phyloP scores from a whole-genome alignment of 2,113 vertebrate species.

The Neolamprologus ventralis region DNA sequence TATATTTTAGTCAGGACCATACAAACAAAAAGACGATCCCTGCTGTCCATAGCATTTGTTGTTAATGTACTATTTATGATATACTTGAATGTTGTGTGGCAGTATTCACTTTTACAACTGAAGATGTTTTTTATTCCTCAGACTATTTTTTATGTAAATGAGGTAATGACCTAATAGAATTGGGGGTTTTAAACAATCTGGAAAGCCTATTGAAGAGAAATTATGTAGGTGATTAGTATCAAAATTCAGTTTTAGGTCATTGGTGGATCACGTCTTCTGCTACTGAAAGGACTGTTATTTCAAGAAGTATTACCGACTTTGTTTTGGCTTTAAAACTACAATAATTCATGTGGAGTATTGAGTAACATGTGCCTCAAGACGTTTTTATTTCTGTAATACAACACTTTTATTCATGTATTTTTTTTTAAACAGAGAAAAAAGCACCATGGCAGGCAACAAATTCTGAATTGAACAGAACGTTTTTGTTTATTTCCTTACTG shows the following conservation, averaged over 20 bases:
- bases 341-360: slow-evolving; percentile 30
- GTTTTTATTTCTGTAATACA: slow-evolving; percentile 46
- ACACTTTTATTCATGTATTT: slow-evolving; percentile 9
- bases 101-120: neutral
- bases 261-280: neutral
- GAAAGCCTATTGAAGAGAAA: neutral
- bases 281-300: slow-evolving; percentile 16
- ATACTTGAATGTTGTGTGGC: neutral
- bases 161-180: neutral
- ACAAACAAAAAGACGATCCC: neutral
- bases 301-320: slow-evolving; percentile 16
- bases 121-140: neutral
- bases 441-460: neutral
- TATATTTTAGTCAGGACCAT: neutral
- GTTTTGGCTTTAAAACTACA: slow-evolving; percentile 20
- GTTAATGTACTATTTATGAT: neutral
- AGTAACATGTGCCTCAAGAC: slow-evolving; percentile 21
- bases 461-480: neutral
- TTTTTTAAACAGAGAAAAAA: neutral
- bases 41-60: neutral
- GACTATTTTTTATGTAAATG: neutral
- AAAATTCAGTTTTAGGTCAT: neutral
- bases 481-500: neutral
- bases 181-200: neutral
- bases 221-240: neutral